Evolutionary conservation across 2,113 vertebrate species (phyloP).

Genomic region (Archilochus colubris): DNA sequence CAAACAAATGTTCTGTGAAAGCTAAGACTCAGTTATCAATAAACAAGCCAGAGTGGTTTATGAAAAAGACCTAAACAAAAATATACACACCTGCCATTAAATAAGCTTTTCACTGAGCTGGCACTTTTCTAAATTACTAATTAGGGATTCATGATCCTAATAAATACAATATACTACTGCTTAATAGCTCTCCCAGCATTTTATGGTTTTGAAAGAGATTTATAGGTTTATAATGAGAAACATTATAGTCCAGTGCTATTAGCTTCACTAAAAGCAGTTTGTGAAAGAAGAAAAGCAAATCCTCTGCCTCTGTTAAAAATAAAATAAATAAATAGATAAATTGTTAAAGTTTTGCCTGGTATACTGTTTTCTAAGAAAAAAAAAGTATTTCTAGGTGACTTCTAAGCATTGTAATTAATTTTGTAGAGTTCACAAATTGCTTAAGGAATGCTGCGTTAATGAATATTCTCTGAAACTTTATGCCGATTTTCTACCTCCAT

Average conservation of each 20-base stretch:
- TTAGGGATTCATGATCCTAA: conserved; percentile 48
- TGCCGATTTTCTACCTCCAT: neutral
- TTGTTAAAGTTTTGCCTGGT: neutral
- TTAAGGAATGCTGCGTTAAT: neutral
- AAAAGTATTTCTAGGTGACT: neutral
- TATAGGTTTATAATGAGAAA: conserved; percentile 51
- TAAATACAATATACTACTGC: conserved; percentile 37
- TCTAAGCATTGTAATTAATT: neutral
- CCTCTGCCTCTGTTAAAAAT: neutral
- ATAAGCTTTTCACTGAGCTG: conserved; percentile 27
- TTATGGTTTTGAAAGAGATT: conserved; percentile 43
- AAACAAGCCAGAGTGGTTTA: neutral
- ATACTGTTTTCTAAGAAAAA: neutral
- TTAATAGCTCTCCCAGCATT: conserved; percentile 32
- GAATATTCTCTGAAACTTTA: neutral
- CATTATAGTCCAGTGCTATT: conserved; percentile 22
- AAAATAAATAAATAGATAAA: neutral
- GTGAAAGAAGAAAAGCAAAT: neutral
- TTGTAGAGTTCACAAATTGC: neutral
- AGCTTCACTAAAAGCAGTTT: neutral
- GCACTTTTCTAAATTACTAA: conserved; percentile 33
- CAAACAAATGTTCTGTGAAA: neutral
- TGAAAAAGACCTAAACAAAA: neutral
- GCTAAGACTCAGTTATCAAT: neutral
- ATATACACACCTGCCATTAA: conserved; percentile 6